A percentile compares a stretch with the other conserved stretches of the same genome.
These are phyloP conservation scores for Shargacucullia verbasci DNA, from an alignment of 2,888 invertebrate species.

Conservation along the genomic window DNA sequence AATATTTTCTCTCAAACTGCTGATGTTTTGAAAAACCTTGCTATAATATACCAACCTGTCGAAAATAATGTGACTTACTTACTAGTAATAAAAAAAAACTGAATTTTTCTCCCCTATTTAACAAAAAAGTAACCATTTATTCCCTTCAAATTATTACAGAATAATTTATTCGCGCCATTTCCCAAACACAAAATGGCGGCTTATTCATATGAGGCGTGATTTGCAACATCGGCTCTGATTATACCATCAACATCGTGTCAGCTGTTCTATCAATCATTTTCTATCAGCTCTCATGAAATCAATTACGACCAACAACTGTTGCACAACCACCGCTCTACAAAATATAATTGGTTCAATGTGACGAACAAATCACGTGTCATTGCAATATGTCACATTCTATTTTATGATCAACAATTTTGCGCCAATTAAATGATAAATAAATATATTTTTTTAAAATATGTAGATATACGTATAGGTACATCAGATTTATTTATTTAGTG, in stretches of 20 bases:
- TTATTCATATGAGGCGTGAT: conserved; percentile 51
- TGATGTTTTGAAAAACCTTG: too few relatives aligned
- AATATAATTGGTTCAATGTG: conserved; percentile 58
- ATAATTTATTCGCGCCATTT: conserved; percentile 54
- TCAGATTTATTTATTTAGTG: too few relatives aligned
- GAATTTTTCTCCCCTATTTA: conserved; percentile 11
- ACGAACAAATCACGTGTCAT: conserved; percentile 38
- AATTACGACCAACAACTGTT: conserved; percentile 56
- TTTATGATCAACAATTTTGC: too few relatives aligned
- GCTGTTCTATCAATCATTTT: conserved; percentile 57
- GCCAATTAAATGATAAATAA: too few relatives aligned
- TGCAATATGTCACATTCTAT: conserved; percentile 36
- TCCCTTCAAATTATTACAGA: conserved; percentile 44
- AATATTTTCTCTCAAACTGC: too few relatives aligned
- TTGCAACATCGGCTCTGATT: conserved; percentile 55
- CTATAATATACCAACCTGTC: too few relatives aligned
- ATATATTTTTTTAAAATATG: too few relatives aligned
- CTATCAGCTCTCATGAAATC: conserved; percentile 56
- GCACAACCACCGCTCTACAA: conserved; percentile 47
- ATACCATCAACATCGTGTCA: conserved; percentile 56
- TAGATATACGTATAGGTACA: too few relatives aligned
- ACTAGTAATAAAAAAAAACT: too few relatives aligned
- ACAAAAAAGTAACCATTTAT: conserved; percentile 44
- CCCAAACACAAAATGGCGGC: conserved; percentile 49
- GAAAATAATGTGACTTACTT: too few relatives aligned